Percentiles rank a stretch among this genome's conserved stretches.
phyloP scores from a whole-genome alignment of 2,113 vertebrate species.

The Stomatorhinus ivindoensis region DNA sequence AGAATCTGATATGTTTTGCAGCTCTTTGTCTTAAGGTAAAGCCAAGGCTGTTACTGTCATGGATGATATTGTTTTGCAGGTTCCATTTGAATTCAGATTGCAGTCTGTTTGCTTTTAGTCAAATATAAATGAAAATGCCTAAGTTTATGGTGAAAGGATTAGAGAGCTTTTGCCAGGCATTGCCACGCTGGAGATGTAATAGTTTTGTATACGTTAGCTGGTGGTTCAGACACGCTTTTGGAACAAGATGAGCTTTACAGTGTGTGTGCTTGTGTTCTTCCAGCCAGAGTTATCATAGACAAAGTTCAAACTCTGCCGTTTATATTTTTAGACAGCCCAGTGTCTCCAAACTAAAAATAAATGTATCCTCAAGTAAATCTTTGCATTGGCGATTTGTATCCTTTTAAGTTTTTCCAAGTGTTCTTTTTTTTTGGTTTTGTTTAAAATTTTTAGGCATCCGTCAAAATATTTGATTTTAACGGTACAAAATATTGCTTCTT shows the following conservation, averaged over 20 bases:
- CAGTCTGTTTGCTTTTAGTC: background rate
- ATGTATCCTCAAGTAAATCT: background rate
- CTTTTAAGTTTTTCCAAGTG: background rate
- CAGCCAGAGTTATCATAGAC: background rate
- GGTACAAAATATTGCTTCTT: background rate
- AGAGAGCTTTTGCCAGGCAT: background rate
- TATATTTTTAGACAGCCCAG: background rate
- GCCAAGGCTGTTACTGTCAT: background rate
- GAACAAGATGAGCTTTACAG: background rate
- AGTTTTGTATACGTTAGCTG: background rate
- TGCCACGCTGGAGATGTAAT: background rate
- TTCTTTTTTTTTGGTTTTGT: background rate
- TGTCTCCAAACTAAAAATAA: background rate
- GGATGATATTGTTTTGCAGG: background rate
- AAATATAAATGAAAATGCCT: background rate
- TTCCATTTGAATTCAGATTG: background rate
- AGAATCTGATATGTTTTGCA: constrained; percentile 36
- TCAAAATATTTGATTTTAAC: background rate
- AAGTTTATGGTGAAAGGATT: background rate
- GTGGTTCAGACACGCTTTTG: background rate
- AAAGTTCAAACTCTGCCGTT: background rate
- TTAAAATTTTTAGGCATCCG: background rate
- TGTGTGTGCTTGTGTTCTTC: background rate
- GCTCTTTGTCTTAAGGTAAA: background rate
- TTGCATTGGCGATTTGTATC: background rate